Evolutionary conservation across 2,113 vertebrate genomes (phyloP), one percentile per base, ranked within the genome.

Genomic region (Amblyopsis rosae): DNA sequence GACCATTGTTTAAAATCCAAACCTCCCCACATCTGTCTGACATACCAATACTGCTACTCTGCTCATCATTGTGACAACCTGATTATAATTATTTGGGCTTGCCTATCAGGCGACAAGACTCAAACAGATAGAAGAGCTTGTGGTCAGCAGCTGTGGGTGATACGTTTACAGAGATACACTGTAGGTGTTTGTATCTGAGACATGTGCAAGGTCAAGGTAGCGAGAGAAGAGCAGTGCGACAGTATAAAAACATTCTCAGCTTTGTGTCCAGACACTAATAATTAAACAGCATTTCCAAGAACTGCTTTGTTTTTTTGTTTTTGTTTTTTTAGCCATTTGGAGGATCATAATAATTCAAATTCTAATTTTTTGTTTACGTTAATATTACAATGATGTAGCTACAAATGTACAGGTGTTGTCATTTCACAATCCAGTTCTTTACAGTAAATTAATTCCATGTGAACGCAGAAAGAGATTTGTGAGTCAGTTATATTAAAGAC

Each of bases 191-290:
- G 41, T 58, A 69, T 69, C 56, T 69, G 54, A 2, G 69, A 59
- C 19, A 67, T 3, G 49, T n/a, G 15, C 62, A 72, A 85, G 85
- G 79, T 77, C 77, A 73, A 67, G 57, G 59, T 12, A 49, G 47
- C 12, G 61, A 65, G 15, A 51, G 9, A 58, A 60, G 16, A 69
- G 47, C 12, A 17, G 26, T 0, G 1, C 41, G 17, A 35, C 66
- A 70, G 62, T 54, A 53, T 70, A 79, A 41, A 82, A 62, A 75
- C 46, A 33, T 45, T 68, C 1, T 55, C 41, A 41, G 7, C 15
- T 50, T 7, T 1, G 6, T 53, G 12, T 55, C 1, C 3, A 66
- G 62, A 71, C 70, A 62, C 5, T 12, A 5, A 81, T 58, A 12
- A 55, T 11, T 26, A 45, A 12, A 19, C 51, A 33, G 62, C 17